Conservation (phyloP, 2,888 invertebrate genomes). For the Operophtera brumata region DNA sequence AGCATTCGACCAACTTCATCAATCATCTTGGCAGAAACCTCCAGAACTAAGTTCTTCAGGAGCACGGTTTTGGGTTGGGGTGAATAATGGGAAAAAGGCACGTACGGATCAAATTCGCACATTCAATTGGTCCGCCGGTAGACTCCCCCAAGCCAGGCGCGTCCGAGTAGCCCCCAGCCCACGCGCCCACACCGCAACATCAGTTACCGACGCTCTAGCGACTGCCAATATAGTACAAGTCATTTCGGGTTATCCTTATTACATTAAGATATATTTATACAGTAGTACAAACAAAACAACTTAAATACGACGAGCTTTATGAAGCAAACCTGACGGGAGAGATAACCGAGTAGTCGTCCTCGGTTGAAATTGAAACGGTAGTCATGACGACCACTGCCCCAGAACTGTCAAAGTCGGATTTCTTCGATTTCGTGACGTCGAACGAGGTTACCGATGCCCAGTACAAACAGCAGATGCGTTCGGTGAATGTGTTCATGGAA, state of each 20-base stretch:
- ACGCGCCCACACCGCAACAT: slow-evolving; percentile 55
- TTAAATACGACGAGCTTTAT: slow-evolving; percentile 50
- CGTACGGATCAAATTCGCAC: slow-evolving; percentile 76
- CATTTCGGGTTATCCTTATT: slow-evolving; percentile 75
- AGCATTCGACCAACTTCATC: slow-evolving; percentile 39
- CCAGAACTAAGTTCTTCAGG: slow-evolving; percentile 54
- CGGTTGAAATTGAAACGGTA: slow-evolving; percentile 82
- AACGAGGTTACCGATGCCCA: slow-evolving; percentile 87
- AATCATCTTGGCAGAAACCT: slow-evolving; percentile 41
- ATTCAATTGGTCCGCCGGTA: slow-evolving; percentile 76
- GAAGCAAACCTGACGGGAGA: slow-evolving; percentile 53
- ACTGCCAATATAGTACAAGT: slow-evolving; percentile 80
- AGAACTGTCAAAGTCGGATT: slow-evolving; percentile 92
- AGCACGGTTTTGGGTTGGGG: slow-evolving; percentile 58
- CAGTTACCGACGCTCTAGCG: slow-evolving; percentile 79
- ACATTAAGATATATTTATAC: slow-evolving; percentile 69
- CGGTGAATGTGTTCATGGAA: slow-evolving; percentile 84
- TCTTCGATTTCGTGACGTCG: slow-evolving; percentile 93
- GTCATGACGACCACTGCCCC: slow-evolving; percentile 93
- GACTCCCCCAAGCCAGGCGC: slow-evolving; percentile 56
- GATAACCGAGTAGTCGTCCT: slow-evolving; percentile 58
- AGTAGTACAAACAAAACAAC: slow-evolving; percentile 72
- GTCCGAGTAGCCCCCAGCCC: slow-evolving; percentile 65
- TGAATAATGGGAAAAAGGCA: slow-evolving; percentile 79
- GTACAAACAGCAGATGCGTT: slow-evolving; percentile 85